phyloP scores from a whole-genome alignment of 2,888 invertebrate genomes.

The Brenthis ino region DNA sequence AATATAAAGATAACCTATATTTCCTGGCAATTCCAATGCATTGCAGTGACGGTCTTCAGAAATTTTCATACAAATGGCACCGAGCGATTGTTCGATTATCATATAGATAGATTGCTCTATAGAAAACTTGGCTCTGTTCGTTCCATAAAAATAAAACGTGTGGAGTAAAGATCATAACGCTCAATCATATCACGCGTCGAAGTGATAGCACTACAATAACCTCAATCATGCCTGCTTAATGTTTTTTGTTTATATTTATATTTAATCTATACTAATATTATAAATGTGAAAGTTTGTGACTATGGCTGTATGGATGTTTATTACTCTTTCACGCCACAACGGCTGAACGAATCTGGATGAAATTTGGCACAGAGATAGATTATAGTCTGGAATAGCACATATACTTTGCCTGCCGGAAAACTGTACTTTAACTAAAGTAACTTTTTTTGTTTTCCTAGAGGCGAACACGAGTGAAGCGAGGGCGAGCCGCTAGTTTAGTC shows the following conservation, averaged over 20 bases:
- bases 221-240: background rate
- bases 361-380: no score
- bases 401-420: no score
- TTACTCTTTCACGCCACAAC: no score
- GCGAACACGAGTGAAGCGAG: no score
- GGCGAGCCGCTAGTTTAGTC: background rate
- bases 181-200: constrained; percentile 20
- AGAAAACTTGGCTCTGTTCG: constrained; percentile 35
- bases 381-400: no score
- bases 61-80: constrained; percentile 65
- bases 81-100: constrained; percentile 60
- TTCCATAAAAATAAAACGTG: constrained; percentile 33
- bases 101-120: constrained; percentile 55
- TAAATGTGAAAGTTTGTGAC: no score
- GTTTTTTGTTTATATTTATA: background rate
- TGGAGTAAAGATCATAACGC: constrained; percentile 24
- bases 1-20: constrained; percentile 38
- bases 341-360: no score
- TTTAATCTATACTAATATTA: no score
- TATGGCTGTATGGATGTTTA: no score
- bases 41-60: constrained; percentile 45
- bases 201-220: constrained; percentile 2
- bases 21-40: constrained; percentile 50
- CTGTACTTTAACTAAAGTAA: no score
- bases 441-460: no score